phyloP scores from a whole-genome alignment of 2,797 vertebrate species.

The Pyrocephalus nanus region DNA sequence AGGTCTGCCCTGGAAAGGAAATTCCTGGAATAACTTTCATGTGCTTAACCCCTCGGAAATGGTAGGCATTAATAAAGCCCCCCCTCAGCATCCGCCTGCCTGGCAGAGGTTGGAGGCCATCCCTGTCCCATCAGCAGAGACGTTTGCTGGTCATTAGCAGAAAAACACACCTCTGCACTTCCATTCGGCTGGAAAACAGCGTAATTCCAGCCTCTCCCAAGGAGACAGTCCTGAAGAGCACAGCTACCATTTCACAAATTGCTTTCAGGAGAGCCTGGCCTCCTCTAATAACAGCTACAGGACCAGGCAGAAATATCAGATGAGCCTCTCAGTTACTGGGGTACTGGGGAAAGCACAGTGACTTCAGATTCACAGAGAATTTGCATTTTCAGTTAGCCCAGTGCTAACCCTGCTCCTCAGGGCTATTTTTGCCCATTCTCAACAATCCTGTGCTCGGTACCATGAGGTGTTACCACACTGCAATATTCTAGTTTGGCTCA shows the following conservation, averaged over 20 bases:
- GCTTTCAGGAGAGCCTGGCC: conserved; percentile 62
- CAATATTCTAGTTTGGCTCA: not conserved
- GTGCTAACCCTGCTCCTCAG: not conserved
- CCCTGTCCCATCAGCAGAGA: not conserved
- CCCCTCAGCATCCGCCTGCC: conserved; percentile 44
- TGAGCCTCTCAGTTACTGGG: conserved; percentile 23
- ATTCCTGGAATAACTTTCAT: conserved; percentile 66
- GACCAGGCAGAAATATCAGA: conserved; percentile 39
- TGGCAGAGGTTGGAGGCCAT: conserved; percentile 54
- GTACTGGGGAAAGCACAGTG: not conserved
- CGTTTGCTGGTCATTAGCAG: conserved; percentile 60
- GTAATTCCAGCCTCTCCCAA: conserved; percentile 34
- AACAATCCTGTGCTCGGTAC: not conserved
- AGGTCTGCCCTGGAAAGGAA: conserved; percentile 54
- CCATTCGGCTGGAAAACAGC: conserved; percentile 34
- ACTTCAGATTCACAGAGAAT: not conserved
- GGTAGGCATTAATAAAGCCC: conserved; percentile 52
- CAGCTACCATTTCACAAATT: conserved; percentile 71
- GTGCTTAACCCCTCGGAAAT: conserved; percentile 54
- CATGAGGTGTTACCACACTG: rapidly evolving
- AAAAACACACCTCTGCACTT: conserved; percentile 14
- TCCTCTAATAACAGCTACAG: conserved; percentile 42
- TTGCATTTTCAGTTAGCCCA: not conserved
- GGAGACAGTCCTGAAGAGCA: conserved; percentile 50
- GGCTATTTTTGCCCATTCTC: not conserved